Base-by-base conservation (phyloP, 1,140 invertebrate genomes). In the Himalopsyche phryganea region DNA sequence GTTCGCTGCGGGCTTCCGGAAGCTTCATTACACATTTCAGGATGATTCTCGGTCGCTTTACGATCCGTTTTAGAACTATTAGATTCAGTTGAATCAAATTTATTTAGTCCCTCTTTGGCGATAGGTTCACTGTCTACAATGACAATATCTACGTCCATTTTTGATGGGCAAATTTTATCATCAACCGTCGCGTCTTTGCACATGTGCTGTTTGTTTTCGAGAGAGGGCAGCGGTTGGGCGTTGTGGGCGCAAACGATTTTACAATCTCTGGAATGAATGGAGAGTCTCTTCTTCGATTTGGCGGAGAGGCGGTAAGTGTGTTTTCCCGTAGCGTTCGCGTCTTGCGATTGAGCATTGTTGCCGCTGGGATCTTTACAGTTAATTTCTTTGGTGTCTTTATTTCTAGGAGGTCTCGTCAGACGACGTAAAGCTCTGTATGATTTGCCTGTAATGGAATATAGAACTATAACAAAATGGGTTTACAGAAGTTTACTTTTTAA, bases 381-480 rank as follows among this genome's bases (percentile, higher is more conserved):
- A 63, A 18, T 28, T 19, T 53, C 58, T 76, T 76, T 61, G 23
- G 48, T 49, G 36, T 61, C 55, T 52, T 32, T 53, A 47, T 49
- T 44, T 65, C 73, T 73, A 0, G 55, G 41, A 0, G 72, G 71
- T 28, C 69, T 66, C 9, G 65, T 70, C 52, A 76, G 73, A 58
- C 76, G 75, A 35, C 75, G 73, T 11, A 75, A 65, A 48, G 71
- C 73, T 46, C 74, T 69, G 58, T 74, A 76, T 55, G 65, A 67
- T 70, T 78, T 78, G 65, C 75, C 76, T 78, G 53, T 14, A 60
- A 62, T 40, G 35, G 6, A 28, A 35, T 35, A 17, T 40, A 18
- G 41, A 32, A 15, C 40, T 14, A 42, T 9, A 42, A 42, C 6
- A 42, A 6, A 42, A 10, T 9, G 6, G 14, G 9, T 14, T 15